These are phyloP conservation scores for Heliconius eleuchia DNA, from an alignment of 1,140 invertebrate genomes.

Conservation along the genomic window DNA sequence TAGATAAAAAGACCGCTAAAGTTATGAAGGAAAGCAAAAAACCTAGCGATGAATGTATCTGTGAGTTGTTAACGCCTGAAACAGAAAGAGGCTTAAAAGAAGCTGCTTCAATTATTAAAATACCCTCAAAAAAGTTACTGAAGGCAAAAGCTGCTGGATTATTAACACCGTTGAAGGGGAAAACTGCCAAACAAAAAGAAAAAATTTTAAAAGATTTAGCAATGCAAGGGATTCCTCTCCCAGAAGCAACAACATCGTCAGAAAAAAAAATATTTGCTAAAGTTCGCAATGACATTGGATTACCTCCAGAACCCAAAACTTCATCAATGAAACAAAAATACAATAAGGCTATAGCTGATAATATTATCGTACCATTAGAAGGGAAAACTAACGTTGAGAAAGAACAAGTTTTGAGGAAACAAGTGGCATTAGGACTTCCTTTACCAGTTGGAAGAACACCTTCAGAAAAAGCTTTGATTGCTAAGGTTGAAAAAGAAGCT, in stretches of 20 bases:
- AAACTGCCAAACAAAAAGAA: constrained; percentile 50
- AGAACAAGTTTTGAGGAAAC: constrained; percentile 44
- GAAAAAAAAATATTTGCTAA: constrained; percentile 44
- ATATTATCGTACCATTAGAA: constrained; percentile 34
- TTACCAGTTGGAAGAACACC: constrained; percentile 30
- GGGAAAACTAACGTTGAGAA: constrained; percentile 41
- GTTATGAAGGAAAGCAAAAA: constrained; percentile 43
- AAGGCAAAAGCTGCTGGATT: constrained; percentile 49
- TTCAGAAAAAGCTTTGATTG: constrained; percentile 31
- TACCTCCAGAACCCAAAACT: constrained; percentile 44
- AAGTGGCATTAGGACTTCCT: constrained; percentile 32
- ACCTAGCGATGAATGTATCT: constrained; percentile 47
- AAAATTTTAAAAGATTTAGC: constrained; percentile 49
- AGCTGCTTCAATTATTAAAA: constrained; percentile 1
- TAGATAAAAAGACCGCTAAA: constrained; percentile 43
- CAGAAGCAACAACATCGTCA: constrained; percentile 40
- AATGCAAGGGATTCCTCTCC: constrained; percentile 46
- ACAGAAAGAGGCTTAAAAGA: constrained; percentile 15
- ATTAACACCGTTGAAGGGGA: constrained; percentile 53
- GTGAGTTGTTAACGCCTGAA: constrained; percentile 43
- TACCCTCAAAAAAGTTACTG: constrained; percentile 27
- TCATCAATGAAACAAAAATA: constrained; percentile 34
- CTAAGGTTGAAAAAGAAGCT: constrained; percentile 15
- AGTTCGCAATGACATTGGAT: constrained; percentile 37
- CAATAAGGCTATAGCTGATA: constrained; percentile 24